Evolutionary conservation across 2,113 vertebrate species (phyloP), one percentile per base, ranked within the genome.

Genomic region (Ochotona princeps): DNA sequence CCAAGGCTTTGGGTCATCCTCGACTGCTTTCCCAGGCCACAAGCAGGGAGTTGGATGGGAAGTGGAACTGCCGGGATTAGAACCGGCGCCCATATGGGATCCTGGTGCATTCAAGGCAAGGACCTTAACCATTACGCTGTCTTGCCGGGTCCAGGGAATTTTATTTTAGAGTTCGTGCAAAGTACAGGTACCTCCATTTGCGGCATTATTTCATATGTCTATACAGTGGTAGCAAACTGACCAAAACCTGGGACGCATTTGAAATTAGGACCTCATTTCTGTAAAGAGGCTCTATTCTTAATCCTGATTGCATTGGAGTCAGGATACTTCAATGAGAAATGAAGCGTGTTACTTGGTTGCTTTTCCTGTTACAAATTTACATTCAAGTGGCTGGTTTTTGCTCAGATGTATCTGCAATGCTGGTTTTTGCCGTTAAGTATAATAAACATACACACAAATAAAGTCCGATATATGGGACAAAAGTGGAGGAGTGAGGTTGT

Each of bases 161-260:
- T 17, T n/a, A 74, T 66, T 89, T 95, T 82, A 90, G 75, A 84
- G 17, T 82, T 89, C 8, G 10, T 90, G n/a, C 35, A 47, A 38
- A 89, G 74, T 85, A 63, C 93, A 89, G 80, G 15, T 32, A 14
- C 5, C 28, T 5, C 25, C 14, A 63, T 60, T 38, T 80, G n/a
- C 32, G 15, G 18, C 60, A 11, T 65, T 8, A 9, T 81, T 60
- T 28, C 85, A 28, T 7, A 83, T 93, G 17, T 85, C 28, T 75
- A 21, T 72, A 17, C 5, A 57, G 47, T 79, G 51, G 4, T 8
- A 76, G 61, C 7, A 70, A 60, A 47, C 20, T 51, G 35, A 60
- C 65, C 38, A 47, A 87, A 87, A 79, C 74, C n/a, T 49, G 66
- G 72, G 44, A 92, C 23, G 11, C 32, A 84, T 87, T 79, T 72